Evolutionary conservation across 2,113 vertebrate species (phyloP), one percentile per base, ranked within the genome.

Genomic region (Spizaetus ornatus): DNA sequence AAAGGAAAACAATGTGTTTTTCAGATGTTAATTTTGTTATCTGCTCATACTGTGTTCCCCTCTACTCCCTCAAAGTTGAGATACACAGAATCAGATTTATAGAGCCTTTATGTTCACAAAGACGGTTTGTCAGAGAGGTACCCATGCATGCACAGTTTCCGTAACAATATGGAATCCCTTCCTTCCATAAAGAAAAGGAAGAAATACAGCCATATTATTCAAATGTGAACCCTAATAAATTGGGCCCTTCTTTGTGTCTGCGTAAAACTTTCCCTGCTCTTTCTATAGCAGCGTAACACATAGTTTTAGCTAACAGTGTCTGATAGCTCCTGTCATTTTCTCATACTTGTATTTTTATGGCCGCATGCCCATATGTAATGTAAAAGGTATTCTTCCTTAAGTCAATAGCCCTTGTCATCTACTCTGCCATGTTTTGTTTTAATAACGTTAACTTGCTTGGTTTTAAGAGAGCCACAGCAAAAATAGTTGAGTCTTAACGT

Each of bases 1-100:
- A 94, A 97, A 97, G 71, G 74, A 95, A 97, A 96, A 96, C 91
- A 95, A 95, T 91, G 91, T 90, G 91, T 0, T 97, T 96, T 97
- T 95, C 91, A 93, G 89, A 92, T 95, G 94, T 96, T 94, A 95
- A 82, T 95, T 96, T 77, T 93, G 87, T 94, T 95, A 96, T 95
- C 91, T 95, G 72, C 6, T 2, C 80, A 45, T 20, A 79, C 76
- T 81, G 74, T 53, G 79, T 80, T 95, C 65, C 71, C 66, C 59
- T 90, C 93, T 50, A 65, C 67, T 82, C 78, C 56, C 74, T 94
- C 91, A 66, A 95, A 86, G 84, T 59, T 91, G 91, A 86, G 55
- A 88, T 87, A 65, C 73, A 65, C 23, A 85, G 82, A 56, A 82
- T 72, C 80, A 97, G 93, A 97, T 96, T 95, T 95, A 97, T 94